Evolutionary conservation across 1,140 invertebrate species (phyloP).

Genomic region (Caerostris extrusa): DNA sequence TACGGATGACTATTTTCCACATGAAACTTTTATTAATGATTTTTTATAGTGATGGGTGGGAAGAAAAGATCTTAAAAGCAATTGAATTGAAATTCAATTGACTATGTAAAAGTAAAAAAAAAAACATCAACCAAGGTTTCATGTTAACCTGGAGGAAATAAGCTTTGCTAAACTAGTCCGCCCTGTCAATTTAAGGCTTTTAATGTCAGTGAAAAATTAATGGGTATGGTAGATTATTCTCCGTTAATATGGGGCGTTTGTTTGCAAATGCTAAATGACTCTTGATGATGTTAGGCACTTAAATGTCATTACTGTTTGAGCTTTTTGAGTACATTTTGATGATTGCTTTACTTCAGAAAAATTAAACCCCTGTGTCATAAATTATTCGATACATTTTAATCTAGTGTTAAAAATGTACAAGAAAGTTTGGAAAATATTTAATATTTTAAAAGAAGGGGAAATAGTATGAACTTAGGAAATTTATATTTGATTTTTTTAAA

Average conservation of each 20-base stretch:
- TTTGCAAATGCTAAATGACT: neutral
- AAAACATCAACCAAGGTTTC: no score
- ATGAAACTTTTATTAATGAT: constrained; percentile 42
- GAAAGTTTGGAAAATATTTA: no score
- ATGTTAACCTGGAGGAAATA: neutral
- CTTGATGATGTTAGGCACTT: constrained; percentile 19
- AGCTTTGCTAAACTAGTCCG: neutral
- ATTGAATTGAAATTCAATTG: constrained; percentile 34
- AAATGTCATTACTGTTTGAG: neutral
- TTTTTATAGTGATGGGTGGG: constrained; percentile 36
- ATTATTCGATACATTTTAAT: no score
- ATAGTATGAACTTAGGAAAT: no score
- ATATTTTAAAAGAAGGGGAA: no score
- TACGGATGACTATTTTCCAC: neutral
- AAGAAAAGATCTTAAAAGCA: constrained; percentile 18
- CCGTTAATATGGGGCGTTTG: neutral
- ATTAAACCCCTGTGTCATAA: no score
- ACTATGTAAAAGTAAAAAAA: constrained; percentile 19
- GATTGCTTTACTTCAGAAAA: no score
- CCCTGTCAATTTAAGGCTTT: constrained; percentile 26
- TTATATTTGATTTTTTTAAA: no score
- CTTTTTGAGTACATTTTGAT: no score
- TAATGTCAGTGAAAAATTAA: constrained; percentile 10
- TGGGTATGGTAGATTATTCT: neutral
- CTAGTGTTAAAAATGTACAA: no score